Evolutionary conservation across 2,797 vertebrate species (phyloP).

Genomic region (Eremophila alpestris): DNA sequence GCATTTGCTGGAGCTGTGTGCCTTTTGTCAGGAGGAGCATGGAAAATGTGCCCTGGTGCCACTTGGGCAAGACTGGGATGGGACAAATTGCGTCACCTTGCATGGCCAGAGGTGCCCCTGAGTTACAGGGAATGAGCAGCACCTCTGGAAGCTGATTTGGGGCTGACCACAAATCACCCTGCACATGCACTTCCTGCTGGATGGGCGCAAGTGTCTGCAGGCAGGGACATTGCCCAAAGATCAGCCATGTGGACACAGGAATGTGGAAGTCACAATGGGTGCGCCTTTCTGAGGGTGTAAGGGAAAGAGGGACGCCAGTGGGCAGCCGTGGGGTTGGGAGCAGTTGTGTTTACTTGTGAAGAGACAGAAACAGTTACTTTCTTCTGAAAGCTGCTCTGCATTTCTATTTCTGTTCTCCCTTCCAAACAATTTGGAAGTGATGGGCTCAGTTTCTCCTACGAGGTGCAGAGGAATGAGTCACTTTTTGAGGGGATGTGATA

Average conservation of each 20-base stretch:
- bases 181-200: rapidly evolving
- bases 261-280: background rate
- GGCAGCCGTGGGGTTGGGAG: background rate
- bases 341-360: background rate
- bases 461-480: background rate
- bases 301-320: background rate
- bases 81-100: background rate
- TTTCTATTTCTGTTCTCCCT: background rate
- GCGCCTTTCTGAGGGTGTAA: background rate
- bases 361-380: background rate
- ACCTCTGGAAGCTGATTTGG: background rate
- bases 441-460: background rate
- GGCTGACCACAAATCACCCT: background rate
- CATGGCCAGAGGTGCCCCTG: background rate
- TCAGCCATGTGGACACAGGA: background rate
- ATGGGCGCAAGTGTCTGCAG: background rate
- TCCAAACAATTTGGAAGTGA: background rate
- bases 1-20: background rate
- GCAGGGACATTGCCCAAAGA: background rate
- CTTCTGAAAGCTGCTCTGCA: background rate
- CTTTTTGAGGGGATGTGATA: background rate
- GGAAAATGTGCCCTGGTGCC: background rate
- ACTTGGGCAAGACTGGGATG: background rate
- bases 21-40: background rate
- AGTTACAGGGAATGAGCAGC: background rate